phyloP scores from a whole-genome alignment of 2,797 vertebrate species.

The Sebastiscus tertius region DNA sequence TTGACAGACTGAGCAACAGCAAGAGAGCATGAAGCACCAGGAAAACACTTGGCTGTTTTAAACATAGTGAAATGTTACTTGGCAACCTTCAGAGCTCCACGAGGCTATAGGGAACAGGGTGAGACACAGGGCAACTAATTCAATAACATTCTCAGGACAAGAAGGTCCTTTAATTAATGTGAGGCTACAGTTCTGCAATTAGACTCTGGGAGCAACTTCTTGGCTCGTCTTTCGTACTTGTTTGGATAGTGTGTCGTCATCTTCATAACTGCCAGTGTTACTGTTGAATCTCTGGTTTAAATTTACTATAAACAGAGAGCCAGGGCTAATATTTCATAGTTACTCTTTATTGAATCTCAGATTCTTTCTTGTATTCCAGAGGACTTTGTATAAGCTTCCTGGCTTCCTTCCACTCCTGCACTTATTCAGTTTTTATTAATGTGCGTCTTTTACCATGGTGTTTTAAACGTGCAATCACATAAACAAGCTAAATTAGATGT shows the following conservation, averaged over 20 bases:
- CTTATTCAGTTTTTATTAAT: neutral
- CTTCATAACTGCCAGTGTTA: constrained; percentile 31
- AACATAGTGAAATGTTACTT: constrained; percentile 34
- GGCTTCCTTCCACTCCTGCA: neutral
- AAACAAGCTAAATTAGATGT: neutral
- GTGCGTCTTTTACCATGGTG: neutral
- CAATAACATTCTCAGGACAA: constrained; percentile 67
- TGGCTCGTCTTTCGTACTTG: constrained; percentile 9
- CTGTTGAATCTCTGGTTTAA: constrained; percentile 25
- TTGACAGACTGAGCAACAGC: neutral
- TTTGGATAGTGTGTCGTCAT: constrained; percentile 42
- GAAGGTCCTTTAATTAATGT: constrained; percentile 49
- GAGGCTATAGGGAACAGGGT: constrained; percentile 65
- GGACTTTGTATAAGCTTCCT: neutral
- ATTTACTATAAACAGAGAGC: constrained; percentile 13
- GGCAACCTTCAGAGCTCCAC: constrained; percentile 45
- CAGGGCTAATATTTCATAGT: neutral
- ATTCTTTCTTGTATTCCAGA: neutral
- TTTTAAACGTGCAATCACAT: constrained; percentile 2
- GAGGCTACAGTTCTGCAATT: constrained; percentile 33
- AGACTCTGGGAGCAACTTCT: constrained; percentile 29
- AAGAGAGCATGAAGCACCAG: neutral
- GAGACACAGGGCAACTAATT: constrained; percentile 73
- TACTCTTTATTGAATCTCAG: neutral
- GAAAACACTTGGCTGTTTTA: constrained; percentile 18